phyloP scores from a whole-genome alignment of 2,113 vertebrate genomes.

The Typhlomys cinereus region DNA sequence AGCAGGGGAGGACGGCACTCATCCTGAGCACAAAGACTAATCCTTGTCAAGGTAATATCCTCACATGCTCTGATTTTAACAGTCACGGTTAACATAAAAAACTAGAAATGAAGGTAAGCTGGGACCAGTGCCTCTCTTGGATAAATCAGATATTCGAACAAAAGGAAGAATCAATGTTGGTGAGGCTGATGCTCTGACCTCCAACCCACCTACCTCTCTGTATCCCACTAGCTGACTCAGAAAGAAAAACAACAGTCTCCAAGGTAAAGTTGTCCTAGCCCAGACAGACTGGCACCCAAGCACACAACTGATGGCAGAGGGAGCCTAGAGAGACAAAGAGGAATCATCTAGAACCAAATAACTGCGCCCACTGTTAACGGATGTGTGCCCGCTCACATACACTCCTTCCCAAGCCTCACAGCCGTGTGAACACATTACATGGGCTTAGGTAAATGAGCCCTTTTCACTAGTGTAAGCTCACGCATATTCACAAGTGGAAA shows the following conservation, averaged over 20 bases:
- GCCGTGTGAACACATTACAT: background rate
- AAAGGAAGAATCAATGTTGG: background rate
- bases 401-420: background rate
- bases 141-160: too few relatives aligned
- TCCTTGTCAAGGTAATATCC: background rate
- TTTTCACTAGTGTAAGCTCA: background rate
- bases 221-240: background rate
- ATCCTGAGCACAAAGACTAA: background rate
- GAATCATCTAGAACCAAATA: rapidly evolving
- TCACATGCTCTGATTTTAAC: background rate
- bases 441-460: background rate
- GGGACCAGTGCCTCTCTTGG: rapidly evolving
- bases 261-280: background rate
- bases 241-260: background rate
- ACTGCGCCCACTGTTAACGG: rapidly evolving
- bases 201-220: background rate
- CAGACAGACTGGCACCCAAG: background rate
- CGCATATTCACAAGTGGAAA: rapidly evolving
- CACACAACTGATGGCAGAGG: background rate
- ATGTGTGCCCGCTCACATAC: too few relatives aligned
- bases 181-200: too few relatives aligned
- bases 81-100: background rate
- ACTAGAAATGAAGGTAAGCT: background rate
- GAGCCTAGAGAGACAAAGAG: background rate
- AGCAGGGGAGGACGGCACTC: background rate